These are phyloP conservation scores for Pseudolaguvia tuberculata DNA, from an alignment of 2,113 vertebrate species.

Conservation along the genomic window DNA sequence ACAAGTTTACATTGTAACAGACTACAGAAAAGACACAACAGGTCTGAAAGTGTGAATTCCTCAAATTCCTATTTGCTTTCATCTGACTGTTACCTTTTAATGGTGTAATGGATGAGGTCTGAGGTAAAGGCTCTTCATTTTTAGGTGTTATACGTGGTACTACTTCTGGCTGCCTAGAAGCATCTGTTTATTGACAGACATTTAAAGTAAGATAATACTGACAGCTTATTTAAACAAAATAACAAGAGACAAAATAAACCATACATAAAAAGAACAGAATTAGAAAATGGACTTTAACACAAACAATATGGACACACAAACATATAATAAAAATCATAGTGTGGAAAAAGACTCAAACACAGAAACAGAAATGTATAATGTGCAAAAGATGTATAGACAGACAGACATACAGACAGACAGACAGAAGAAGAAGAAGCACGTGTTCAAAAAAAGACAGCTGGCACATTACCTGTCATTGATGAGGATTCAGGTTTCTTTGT, in stretches of 20 bases:
- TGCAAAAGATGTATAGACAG: background rate
- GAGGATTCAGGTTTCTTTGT: constrained; percentile 44
- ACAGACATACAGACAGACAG: background rate
- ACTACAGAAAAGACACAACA: background rate
- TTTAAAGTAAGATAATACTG: background rate
- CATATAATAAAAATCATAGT: background rate
- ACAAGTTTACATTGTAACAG: background rate
- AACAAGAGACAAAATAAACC: background rate
- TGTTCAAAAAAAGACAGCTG: background rate
- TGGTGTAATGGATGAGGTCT: constrained; percentile 20
- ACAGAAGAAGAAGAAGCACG: background rate
- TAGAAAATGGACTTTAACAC: background rate
- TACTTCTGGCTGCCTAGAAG: constrained; percentile 28
- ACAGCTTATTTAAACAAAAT: background rate
- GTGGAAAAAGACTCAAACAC: background rate
- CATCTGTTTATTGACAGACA: constrained; percentile 34
- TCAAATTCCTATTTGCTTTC: background rate
- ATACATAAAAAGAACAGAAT: background rate
- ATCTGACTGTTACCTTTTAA: constrained; percentile 40
- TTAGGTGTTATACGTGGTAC: constrained; percentile 27
- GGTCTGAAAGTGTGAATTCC: too few species aligned
- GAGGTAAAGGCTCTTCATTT: constrained; percentile 28
- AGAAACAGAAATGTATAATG: background rate
- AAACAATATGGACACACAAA: background rate
- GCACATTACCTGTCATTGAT: constrained; percentile 56